phyloP scores from a whole-genome alignment of 1,140 invertebrate species.

The Sitobion miscanthi region DNA sequence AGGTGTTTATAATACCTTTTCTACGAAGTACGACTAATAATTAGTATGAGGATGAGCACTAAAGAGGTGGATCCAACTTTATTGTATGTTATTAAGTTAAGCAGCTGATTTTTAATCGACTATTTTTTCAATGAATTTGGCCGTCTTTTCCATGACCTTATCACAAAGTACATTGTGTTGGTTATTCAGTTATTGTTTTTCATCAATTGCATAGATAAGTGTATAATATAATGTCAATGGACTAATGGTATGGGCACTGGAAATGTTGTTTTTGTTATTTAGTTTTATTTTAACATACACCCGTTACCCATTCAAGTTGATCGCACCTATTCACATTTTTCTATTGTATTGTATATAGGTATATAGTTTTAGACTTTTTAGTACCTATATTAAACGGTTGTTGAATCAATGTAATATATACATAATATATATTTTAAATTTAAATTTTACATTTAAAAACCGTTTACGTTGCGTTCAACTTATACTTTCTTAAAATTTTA shows the following conservation, averaged over 20 bases:
- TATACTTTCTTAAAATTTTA: not conserved
- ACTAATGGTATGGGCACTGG: no score
- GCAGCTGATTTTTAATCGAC: not conserved
- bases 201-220: not conserved
- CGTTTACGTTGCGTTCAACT: not conserved
- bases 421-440: not conserved
- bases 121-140: not conserved
- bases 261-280: not conserved
- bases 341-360: not conserved
- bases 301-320: no score
- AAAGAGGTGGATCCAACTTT: not conserved
- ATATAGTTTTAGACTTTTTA: not conserved
- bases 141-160: conserved; percentile 13
- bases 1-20: not conserved
- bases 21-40: no score
- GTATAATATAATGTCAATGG: no score
- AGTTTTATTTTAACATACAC: not conserved
- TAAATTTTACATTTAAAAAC: not conserved
- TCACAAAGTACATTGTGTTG: not conserved
- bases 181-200: not conserved
- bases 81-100: not conserved
- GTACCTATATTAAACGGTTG: not conserved
- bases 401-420: not conserved
- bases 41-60: no score
- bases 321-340: no score